A percentile compares a stretch with the other conserved stretches of the same genome.
Evolutionary conservation across 2,797 vertebrate species (phyloP).

Genomic region (Channa striata): DNA sequence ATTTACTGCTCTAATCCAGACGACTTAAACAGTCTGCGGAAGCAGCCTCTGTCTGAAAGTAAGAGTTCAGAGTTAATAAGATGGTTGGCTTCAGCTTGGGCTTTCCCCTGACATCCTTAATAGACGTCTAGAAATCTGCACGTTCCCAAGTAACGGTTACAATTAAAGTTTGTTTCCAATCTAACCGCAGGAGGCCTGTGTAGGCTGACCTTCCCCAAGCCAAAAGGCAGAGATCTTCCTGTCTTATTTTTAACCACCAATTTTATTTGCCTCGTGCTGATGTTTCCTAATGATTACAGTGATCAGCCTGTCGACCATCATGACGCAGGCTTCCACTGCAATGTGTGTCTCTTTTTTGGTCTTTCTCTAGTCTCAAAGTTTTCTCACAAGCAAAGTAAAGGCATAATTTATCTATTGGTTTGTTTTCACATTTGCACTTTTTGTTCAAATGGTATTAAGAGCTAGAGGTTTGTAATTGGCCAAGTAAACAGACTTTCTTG

Average conservation of each 20-base stretch:
- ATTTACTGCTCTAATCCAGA: conserved; percentile 64
- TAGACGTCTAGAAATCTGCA: conserved; percentile 29
- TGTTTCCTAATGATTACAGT: conserved; percentile 65
- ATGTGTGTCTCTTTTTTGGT: conserved; percentile 25
- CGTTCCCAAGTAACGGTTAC: conserved; percentile 27
- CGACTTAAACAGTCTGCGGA: conserved; percentile 50
- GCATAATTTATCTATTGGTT: not conserved
- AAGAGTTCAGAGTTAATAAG: conserved; percentile 59
- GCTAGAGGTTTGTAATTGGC: not conserved
- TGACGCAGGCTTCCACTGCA: conserved; percentile 36
- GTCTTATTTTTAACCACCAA: conserved; percentile 10
- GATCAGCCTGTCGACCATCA: conserved; percentile 54
- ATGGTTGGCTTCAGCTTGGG: conserved; percentile 36
- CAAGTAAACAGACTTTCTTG: not conserved
- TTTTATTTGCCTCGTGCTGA: conserved; percentile 24
- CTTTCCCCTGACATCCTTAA: conserved; percentile 45
- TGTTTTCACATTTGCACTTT: not conserved
- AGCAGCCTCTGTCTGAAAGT: conserved; percentile 39
- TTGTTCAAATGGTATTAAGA: too few relatives aligned
- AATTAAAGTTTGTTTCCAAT: not conserved
- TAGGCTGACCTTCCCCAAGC: conserved; percentile 38
- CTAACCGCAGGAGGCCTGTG: not conserved
- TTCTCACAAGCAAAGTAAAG: not conserved
- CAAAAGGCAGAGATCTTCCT: conserved; percentile 15
- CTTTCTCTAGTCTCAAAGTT: too few relatives aligned